Evolutionary conservation across 2,113 vertebrate species (phyloP), one percentile per base, ranked within the genome.

Genomic region (Amblyopsis rosae): DNA sequence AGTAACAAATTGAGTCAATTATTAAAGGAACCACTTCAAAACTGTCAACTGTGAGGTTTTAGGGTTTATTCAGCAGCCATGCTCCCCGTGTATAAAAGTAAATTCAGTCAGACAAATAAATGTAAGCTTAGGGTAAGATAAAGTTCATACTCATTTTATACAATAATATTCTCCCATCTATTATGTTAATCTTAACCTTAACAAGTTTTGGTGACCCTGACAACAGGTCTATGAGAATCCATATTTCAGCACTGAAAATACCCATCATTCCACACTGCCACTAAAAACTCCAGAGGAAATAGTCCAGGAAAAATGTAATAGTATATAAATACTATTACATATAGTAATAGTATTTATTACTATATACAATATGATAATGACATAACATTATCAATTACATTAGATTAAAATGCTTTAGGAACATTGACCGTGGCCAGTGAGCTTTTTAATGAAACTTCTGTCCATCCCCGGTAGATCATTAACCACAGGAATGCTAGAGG

Each of bases 401-500:
- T 48, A 35, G 11, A 11, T 49, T 75, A 66, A 12, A 65, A 12
- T 58, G 13, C 16, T 8, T 35, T 10, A 6, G 19, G 17, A 59
- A 68, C 69, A 48, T 84, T 69, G 76, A 71, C 73, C 47, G 65
- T 55, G 73, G n/a, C 8, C 33, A 47, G 15, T 59, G 58, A 62
- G 61, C 63, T 62, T 80, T 86, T 81, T 32, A 75, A 75, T 15
- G 57, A 81, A 81, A 77, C 48, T 70, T 35, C 16, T 8, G 49
- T 6, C 41, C 56, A 67, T 80, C 72, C 9, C 5, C 13, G 66
- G 71, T 80, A 45, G 76, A 88, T 87, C 59, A 87, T 89, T 90
- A 86, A 91, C 81, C 57, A 7, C 64, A 85, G 76, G 75, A 88
- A 86, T 83, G 80, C 59, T 50, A 51, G 50, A 46, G 26, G 72